phyloP scores from a whole-genome alignment of 2,888 invertebrate genomes.

The Cotesia congregata region DNA sequence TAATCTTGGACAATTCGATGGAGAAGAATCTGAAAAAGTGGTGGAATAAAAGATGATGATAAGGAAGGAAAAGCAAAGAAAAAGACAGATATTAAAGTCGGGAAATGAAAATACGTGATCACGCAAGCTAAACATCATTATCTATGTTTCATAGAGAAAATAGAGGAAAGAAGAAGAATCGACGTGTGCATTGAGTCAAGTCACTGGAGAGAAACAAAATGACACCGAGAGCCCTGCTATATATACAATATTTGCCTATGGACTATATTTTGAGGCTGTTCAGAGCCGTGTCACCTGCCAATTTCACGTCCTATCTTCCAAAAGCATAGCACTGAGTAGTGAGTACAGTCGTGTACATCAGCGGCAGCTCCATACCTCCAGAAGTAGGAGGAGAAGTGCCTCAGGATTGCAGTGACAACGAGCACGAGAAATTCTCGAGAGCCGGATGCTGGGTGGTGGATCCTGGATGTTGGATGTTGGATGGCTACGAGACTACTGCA shows the following conservation, averaged over 20 bases:
- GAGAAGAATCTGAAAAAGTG: too few relatives aligned
- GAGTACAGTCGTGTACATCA: background rate
- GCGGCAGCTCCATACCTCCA: background rate
- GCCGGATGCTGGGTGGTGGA: background rate
- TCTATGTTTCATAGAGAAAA: slow-evolving; percentile 14
- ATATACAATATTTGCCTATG: slow-evolving; percentile 29
- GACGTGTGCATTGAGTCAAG: background rate
- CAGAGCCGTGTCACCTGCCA: slow-evolving; percentile 40
- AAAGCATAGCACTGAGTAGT: background rate
- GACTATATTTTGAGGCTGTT: slow-evolving; percentile 9
- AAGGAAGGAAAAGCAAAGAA: background rate
- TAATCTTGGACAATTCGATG: too few relatives aligned
- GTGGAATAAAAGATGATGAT: too few relatives aligned
- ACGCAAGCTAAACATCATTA: slow-evolving; percentile 35
- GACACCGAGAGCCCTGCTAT: slow-evolving; percentile 10
- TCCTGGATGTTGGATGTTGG: background rate
- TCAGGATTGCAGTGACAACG: slow-evolving; percentile 27
- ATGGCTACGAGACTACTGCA: background rate
- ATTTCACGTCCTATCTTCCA: slow-evolving; percentile 35
- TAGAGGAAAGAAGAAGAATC: background rate
- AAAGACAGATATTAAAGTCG: slow-evolving; percentile 7
- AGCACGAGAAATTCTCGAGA: slow-evolving; percentile 12
- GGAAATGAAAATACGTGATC: slow-evolving; percentile 34
- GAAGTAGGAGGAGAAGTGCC: slow-evolving; percentile 17
- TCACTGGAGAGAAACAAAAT: slow-evolving; percentile 16